Conservation (phyloP, 2,888 invertebrate species). For the Polymixis lichenea region DNA sequence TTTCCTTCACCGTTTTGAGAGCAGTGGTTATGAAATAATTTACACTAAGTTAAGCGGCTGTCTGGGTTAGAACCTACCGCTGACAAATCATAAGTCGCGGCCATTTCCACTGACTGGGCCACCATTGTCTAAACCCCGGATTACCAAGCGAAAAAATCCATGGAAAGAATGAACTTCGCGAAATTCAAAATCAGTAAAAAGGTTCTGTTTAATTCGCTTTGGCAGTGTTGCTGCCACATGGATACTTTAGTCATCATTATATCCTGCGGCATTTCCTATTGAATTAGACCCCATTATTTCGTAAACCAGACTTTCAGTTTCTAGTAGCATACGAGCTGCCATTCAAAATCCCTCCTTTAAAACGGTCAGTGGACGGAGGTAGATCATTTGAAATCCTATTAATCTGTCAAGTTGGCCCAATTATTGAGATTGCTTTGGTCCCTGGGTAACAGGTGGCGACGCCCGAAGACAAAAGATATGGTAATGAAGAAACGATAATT, state of each 20-base stretch:
- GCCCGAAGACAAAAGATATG: conserved; percentile 49
- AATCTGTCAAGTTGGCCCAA: conserved; percentile 43
- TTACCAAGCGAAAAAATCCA: background rate
- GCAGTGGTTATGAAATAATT: too few relatives aligned
- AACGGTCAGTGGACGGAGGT: conserved; percentile 17
- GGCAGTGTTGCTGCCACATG: background rate
- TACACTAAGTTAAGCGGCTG: too few relatives aligned
- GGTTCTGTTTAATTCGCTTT: background rate
- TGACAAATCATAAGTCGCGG: too few relatives aligned
- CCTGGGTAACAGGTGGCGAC: conserved; percentile 48
- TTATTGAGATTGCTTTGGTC: conserved; percentile 29
- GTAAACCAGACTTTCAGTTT: conserved; percentile 25
- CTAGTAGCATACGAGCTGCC: conserved; percentile 37
- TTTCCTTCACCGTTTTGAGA: too few relatives aligned
- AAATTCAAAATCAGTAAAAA: background rate
- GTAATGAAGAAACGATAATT: conserved; percentile 34
- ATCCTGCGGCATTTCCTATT: conserved; percentile 22
- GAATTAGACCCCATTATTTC: conserved; percentile 17
- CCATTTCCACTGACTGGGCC: too few relatives aligned
- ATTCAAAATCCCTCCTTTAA: background rate
- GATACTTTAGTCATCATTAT: background rate
- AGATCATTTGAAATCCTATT: conserved; percentile 40
- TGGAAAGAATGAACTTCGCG: background rate
- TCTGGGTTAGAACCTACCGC: too few relatives aligned
- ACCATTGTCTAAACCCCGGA: too few relatives aligned